Base-by-base conservation (phyloP, 2,888 invertebrate genomes). In the Lithosia quadra region DNA sequence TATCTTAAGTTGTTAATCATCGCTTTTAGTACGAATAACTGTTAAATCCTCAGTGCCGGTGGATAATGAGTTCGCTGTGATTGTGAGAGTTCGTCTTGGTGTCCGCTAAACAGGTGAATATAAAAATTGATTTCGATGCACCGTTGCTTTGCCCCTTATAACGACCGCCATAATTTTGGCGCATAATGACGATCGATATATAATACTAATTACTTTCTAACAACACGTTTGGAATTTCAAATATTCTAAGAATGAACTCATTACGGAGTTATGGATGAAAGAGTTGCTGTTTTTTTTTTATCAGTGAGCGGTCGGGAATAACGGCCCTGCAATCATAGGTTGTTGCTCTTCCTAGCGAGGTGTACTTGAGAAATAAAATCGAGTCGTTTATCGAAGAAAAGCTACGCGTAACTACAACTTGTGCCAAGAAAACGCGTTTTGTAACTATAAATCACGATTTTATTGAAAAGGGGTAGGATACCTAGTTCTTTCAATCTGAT, bases 261-360 rank as follows among this genome's bases (percentile, higher is more conserved):
- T 73, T 75, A 80, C 59, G 73, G 75, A 82, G 79, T 76, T 71
- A 77, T 77, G 71, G 81, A 84, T 81, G 81, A 74, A 79, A 81
- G 80, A 84, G 71, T 83, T 65, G 79, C 77, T 59, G 79, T 84
- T 77, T 79, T 85, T 82, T 56, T 63, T 83, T 89, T 91, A 91
- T 90, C 90, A 90, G 86, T 88, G 89, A 83, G 88, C 88, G 86
- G 86, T 84, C 89, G 88, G 92, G 92, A 87, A 91, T 95, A 95
- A 94, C 94, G 94, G 94, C 93, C 92, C 91, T 89, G 91, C 93
- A 94, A 95, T 95, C 94, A 94, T 93, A 95, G 94, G 94, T 95
- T 94, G 92, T 95, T 95, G 94, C 90, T 94, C 94, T 93, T 92
- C 92, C 92, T 91, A 91, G 87, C 84, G 88, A 74, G 77, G 79